These are phyloP conservation scores for Nasonia giraulti DNA, from an alignment of 1,140 invertebrate genomes.

Conservation along the genomic window DNA sequence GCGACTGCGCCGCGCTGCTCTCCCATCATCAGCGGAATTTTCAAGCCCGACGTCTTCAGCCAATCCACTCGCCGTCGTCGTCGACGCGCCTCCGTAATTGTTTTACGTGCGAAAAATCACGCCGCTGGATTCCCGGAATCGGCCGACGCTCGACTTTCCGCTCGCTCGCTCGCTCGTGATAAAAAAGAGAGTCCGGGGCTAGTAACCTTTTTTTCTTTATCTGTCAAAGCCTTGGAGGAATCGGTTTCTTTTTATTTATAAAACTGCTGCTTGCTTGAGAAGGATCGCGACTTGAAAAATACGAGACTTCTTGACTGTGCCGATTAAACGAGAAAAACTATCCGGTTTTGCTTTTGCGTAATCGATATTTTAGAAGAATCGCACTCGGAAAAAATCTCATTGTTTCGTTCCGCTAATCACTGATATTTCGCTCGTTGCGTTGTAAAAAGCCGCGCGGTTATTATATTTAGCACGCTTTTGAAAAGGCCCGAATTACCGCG, in stretches of 20 bases:
- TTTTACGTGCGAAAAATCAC: slow-evolving; percentile 52
- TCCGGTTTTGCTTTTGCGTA: background rate
- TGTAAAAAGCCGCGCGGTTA: background rate
- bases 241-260: background rate
- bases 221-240: background rate
- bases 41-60: slow-evolving; percentile 52
- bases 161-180: background rate
- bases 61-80: slow-evolving; percentile 57
- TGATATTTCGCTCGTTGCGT: background rate
- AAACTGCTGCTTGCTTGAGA: background rate
- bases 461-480: background rate
- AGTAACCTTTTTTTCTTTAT: slow-evolving; percentile 27
- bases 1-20: slow-evolving; percentile 61
- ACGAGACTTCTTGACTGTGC: background rate
- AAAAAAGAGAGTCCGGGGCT: slow-evolving; percentile 10
- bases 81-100: slow-evolving; percentile 34
- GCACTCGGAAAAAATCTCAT: background rate
- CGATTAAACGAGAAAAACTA: background rate
- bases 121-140: slow-evolving; percentile 49
- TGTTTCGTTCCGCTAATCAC: background rate
- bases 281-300: background rate
- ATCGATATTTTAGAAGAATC: background rate
- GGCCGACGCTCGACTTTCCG: slow-evolving; percentile 40
- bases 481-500: background rate
- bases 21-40: slow-evolving; percentile 42